Evolutionary conservation across 2,797 vertebrate genomes (phyloP).

Genomic region (Myiotriccus ornatus): DNA sequence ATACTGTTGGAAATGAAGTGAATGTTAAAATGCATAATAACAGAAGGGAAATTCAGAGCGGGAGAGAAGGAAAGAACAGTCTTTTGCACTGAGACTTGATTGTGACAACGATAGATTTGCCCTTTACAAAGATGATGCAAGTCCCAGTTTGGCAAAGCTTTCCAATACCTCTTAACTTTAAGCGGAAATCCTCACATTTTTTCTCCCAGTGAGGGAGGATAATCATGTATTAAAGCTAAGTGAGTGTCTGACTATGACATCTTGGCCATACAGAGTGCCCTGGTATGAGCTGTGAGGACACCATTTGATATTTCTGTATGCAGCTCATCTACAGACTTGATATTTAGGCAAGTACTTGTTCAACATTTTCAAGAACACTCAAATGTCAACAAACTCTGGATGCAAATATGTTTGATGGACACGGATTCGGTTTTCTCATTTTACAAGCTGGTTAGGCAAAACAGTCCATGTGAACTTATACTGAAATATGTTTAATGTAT

Average conservation of each 20-base stretch:
- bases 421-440: background rate
- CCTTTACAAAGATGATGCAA: background rate
- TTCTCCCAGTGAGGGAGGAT: background rate
- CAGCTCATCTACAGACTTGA: background rate
- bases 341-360: background rate
- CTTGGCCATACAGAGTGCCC: background rate
- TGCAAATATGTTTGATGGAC: background rate
- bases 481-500: background rate
- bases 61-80: fast-evolving
- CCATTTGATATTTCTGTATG: background rate
- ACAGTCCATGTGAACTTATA: background rate
- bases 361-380: background rate
- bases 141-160: background rate
- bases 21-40: background rate
- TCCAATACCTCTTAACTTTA: background rate
- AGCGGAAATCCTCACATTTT: background rate
- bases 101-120: background rate
- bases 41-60: background rate
- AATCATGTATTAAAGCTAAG: background rate
- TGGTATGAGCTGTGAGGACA: background rate
- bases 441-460: background rate
- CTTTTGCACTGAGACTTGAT: background rate
- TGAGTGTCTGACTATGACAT: background rate
- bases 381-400: background rate
- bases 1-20: background rate